Base-by-base conservation (phyloP, 2,888 invertebrate species). In the Eremobia ochroleuca region DNA sequence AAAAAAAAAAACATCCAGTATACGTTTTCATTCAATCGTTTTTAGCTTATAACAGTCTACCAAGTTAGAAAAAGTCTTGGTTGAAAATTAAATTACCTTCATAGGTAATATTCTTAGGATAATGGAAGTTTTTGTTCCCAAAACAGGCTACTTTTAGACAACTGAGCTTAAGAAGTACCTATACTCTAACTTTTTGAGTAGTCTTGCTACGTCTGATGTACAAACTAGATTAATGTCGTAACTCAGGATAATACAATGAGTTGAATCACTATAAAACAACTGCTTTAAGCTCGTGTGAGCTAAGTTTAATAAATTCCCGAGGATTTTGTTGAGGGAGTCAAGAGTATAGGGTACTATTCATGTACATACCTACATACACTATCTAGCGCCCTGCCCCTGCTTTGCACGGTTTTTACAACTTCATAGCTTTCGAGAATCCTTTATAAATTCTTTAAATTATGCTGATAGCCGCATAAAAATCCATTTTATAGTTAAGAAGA, bases 41-140 rank as follows among this genome's bases (percentile, higher is more conserved):
- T 49, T 31, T 9, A 61, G 21, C 31, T 9, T 31, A 31, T 21
- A 59, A 18, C 31, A 21, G 9, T 31, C 5, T 46, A 46, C 46
- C 31, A 21, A 75, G n/a, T 18, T 25, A 31, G 13, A 21, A 62
- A 28, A 46, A 46, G 2, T 21, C 37, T 72, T 37, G n/a, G 21
- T 28, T 64, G 49, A 37, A 31, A 31, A 65, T 18, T 74, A 58
- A 74, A 28, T 49, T 74, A 64, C 25, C 34, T 18, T 21, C 25
- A 28, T 46, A 8, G 46, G 25, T 52, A 73, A 62, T n/a, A n/a
- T n/a, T 64, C 40, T 28, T 34, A 18, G 34, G 6, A 28, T 18
- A 55, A 34, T 28, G 13, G 13, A 73, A 64, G 25, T 21, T 61
- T 40, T 52, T 49, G 21, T 40, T 75, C 15, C n/a, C 21, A 11